Evolutionary conservation across 30 jellyfish, hydroid and myxozoan species (phyloP), one percentile per base, ranked within the genome.

Genomic region (Clytia hemisphaerica): DNA sequence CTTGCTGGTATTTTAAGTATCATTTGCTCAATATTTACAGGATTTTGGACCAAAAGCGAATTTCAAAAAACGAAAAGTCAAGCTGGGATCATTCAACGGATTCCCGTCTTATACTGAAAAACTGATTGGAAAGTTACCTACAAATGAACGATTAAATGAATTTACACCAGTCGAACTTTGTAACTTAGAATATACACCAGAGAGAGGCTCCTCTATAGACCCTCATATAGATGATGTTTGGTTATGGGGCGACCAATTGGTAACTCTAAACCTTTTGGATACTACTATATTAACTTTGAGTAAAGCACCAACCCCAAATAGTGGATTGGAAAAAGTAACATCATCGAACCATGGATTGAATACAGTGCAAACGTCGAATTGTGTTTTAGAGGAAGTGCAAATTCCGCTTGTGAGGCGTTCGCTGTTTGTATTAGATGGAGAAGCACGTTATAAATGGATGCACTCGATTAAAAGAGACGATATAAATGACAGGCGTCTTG

Each of bases 231-330:
- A 91, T 60, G 99, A 91, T 36, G 45, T 28, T 26, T 91, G 99
- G 99, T 36, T 91, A 28, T 91, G 99, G 99, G 99, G 99, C 7
- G 99, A 91, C 26, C 74, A 91, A 46, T 92, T 91, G 14, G 95
- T 91, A 21, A 91, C 99, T 4, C 45, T 91, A 0, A 91, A 69
- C 54, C 81, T 91, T 16, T 35, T 45, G n/a, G 49, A 88, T 16
- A 36, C 54, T 6, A 67, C 95, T 9, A 44, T 73, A 18, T 59
- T 91, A 29, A 82, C 99, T 14, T 64, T 91, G 45, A 16, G 84
- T n/a, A 72, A 75, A 35, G 86, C 63, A 12, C 63, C 46, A 35
- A 22, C 45, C 25, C 63, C 75, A 26, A 37, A 67, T 0, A 25
- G 58, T 27, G 45, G 4, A n/a, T n/a, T n/a, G n/a, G n/a, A 62